A percentile compares a stretch with the other conserved stretches of the same genome.
phyloP scores from a whole-genome alignment of 2,888 invertebrate genomes.

The Argynnis bischoffii region DNA sequence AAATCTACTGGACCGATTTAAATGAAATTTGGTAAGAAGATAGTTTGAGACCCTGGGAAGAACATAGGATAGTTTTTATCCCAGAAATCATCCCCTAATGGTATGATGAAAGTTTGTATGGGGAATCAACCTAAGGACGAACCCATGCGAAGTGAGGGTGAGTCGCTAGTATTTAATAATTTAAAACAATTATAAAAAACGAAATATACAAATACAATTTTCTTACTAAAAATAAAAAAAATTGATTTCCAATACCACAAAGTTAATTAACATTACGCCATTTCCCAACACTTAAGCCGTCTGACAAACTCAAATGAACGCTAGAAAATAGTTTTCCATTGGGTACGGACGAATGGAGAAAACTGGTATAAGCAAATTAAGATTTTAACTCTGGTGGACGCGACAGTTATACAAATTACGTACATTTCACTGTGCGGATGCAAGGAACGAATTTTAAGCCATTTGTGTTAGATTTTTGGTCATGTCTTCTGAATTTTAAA shows the following conservation, averaged over 20 bases:
- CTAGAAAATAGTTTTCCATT: slow-evolving; percentile 53
- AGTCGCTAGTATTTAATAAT: neutral
- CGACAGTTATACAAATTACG: slow-evolving; percentile 47
- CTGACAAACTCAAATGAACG: slow-evolving; percentile 51
- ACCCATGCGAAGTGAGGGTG: no score
- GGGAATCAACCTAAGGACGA: no score
- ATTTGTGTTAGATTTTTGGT: slow-evolving; percentile 7
- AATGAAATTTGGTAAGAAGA: no score
- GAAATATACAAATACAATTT: neutral
- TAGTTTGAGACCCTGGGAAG: no score
- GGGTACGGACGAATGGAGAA: slow-evolving; percentile 55
- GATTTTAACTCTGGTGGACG: slow-evolving; percentile 56
- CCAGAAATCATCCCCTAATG: no score
- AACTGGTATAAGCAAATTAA: slow-evolving; percentile 65
- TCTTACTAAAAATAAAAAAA: no score
- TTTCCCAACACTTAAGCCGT: slow-evolving; percentile 39
- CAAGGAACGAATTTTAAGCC: slow-evolving; percentile 25
- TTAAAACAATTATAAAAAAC: neutral
- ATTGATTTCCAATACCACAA: neutral
- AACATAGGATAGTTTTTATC: no score
- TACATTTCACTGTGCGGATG: slow-evolving; percentile 34
- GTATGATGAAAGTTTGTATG: no score
- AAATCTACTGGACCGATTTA: no score
- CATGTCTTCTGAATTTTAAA: slow-evolving; percentile 4
- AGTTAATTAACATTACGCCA: slow-evolving; percentile 7